phyloP scores from a whole-genome alignment of 2,113 vertebrate genomes.

The Hemichromis elongatus region DNA sequence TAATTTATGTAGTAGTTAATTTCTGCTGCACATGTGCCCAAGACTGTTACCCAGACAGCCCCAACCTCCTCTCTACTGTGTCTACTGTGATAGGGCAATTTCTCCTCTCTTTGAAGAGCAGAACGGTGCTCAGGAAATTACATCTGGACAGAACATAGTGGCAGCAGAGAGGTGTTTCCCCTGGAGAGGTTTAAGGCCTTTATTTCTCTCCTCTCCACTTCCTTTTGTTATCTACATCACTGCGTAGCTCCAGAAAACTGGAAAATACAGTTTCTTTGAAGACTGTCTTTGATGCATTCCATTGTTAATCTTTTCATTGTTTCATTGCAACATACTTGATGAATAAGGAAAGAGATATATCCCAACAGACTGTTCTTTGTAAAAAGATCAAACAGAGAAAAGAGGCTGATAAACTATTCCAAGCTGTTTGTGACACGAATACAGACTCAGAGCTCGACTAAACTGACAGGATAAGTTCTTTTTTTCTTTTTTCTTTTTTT shows the following conservation, averaged over 20 bases:
- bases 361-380: conserved; percentile 41
- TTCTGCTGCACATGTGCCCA: conserved; percentile 17
- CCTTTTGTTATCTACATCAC: conserved; percentile 54
- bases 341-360: conserved; percentile 41
- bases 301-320: conserved; percentile 54
- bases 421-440: conserved; percentile 1
- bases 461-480: not conserved
- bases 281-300: conserved; percentile 53
- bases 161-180: conserved; percentile 51
- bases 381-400: conserved; percentile 42
- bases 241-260: conserved; percentile 27
- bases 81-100: conserved; percentile 35
- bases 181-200: conserved; percentile 48
- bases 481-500: not conserved
- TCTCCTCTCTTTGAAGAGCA: conserved; percentile 38
- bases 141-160: conserved; percentile 22
- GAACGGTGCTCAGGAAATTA: conserved; percentile 29
- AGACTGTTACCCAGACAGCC: not conserved
- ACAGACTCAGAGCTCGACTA: not conserved
- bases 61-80: not conserved
- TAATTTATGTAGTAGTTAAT: conserved; percentile 33
- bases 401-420: conserved; percentile 18
- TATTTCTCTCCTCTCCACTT: conserved; percentile 33
- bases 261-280: conserved; percentile 57
- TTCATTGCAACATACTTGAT: conserved; percentile 48